Base-by-base conservation (phyloP, 2,888 invertebrate species). In the Standfussiana lucernea region DNA sequence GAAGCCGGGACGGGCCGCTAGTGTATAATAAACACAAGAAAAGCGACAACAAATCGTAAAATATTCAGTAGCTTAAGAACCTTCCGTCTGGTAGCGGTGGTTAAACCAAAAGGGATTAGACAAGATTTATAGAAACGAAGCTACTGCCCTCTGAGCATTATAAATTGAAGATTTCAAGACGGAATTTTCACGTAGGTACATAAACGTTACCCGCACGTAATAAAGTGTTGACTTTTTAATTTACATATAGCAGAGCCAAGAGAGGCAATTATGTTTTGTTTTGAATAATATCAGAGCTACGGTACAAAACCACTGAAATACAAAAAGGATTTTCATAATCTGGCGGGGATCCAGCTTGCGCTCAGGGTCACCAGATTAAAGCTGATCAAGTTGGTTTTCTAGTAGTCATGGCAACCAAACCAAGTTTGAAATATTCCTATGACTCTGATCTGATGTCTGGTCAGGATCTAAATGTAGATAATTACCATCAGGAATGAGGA, bases 51-150 rank as follows among this genome's bases (percentile, higher is more conserved):
- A 64, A 50, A 40, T 59, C 42, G 15, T 82, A 53, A 85, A 81
- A 69, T 85, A 81, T 83, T 72, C 42, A 72, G 37, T 66, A 15
- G 28, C 42, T 62, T 50, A 35, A 28, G 24, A 47, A 40, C 59
- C 75, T 64, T 66, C 32, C 32, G 37, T 70, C 69, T 80, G 32
- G 65, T 37, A 37, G 35, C 45, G 11, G 13, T 32, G 59, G 76
- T 24, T 61, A 24, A 71, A 82, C 61, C 77, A 67, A 77, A 71
- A 62, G 32, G 71, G 65, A 62, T 82, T 82, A 69, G 28, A 42
- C 53, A 74, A 71, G 71, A 71, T 85, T 84, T 77, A 64, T 61
- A 35, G 42, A 35, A 72, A 35, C 59, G 67, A 40, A 35, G 59
- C 67, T 11, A 32, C 61, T 61, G 61, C 56, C 72, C 56, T 69